Evolutionary conservation across 37 sponge, comb jelly and placozoan genomes (phyloP).

Genomic region (Trichoplax adhaerens): DNA sequence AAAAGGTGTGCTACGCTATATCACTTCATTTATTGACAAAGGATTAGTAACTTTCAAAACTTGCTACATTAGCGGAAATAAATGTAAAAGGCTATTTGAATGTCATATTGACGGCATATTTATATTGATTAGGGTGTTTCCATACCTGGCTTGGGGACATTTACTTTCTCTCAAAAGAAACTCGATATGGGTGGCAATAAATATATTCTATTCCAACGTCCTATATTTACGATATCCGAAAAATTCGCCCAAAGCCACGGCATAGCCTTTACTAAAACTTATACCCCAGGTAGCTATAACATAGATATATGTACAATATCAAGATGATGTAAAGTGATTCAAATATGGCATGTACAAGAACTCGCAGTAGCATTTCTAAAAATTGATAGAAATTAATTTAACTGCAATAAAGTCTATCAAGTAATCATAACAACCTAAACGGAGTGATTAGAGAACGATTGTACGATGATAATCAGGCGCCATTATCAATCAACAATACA

Average conservation of each 20-base stretch:
- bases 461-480: too few relatives aligned
- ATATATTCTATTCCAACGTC: slow-evolving; percentile 41
- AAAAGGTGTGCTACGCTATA: slow-evolving; percentile 22
- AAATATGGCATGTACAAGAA: too few relatives aligned
- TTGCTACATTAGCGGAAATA: background rate
- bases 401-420: too few relatives aligned
- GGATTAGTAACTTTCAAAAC: background rate
- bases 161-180: slow-evolving; percentile 52
- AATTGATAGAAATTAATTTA: too few relatives aligned
- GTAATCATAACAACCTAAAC: too few relatives aligned
- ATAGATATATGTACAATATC: too few relatives aligned
- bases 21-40: background rate
- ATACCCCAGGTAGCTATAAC: slow-evolving; percentile 30
- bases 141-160: slow-evolving; percentile 49
- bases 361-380: too few relatives aligned
- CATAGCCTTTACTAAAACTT: slow-evolving; percentile 11
- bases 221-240: slow-evolving; percentile 70
- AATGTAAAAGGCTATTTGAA: background rate
- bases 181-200: slow-evolving; percentile 49
- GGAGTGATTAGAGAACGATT: too few relatives aligned
- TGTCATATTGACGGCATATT: background rate
- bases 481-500: too few relatives aligned
- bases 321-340: too few relatives aligned
- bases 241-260: slow-evolving; percentile 58
- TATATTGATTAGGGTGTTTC: slow-evolving; percentile 41